These are phyloP conservation scores for Psittacula derbiana DNA, from an alignment of 2,797 vertebrate species.

Conservation along the genomic window DNA sequence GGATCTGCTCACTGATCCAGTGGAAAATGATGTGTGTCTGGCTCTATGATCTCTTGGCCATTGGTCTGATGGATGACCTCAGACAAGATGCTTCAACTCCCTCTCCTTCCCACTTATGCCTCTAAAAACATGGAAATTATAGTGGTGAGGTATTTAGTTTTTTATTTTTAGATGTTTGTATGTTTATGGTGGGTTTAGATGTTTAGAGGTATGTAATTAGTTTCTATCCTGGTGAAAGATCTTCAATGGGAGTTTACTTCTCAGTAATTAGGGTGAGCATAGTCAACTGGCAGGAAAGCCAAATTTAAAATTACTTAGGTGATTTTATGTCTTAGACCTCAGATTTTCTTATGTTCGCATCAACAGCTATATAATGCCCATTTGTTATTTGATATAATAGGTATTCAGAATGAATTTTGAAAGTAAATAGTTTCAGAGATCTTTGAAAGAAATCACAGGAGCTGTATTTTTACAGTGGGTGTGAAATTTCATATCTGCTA, in stretches of 20 bases:
- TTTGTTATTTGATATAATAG: neutral
- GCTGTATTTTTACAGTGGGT: neutral
- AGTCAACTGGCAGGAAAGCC: neutral
- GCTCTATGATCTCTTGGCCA: neutral
- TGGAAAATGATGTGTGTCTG: neutral
- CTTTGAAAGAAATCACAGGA: neutral
- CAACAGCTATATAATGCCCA: neutral
- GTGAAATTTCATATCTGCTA: neutral
- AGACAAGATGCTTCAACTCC: neutral
- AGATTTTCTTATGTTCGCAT: neutral
- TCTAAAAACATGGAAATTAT: neutral
- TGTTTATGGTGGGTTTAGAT: no score
- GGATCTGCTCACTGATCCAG: neutral
- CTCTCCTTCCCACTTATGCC: neutral
- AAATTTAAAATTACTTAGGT: neutral
- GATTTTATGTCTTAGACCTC: neutral
- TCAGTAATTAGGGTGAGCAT: neutral
- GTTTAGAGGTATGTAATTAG: no score
- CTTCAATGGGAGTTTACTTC: neutral
- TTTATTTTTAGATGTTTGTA: no score
- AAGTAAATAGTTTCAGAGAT: neutral
- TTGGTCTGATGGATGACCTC: neutral
- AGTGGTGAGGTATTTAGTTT: neutral
- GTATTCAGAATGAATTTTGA: neutral
- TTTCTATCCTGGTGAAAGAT: neutral